Conservation (phyloP, 2,888 invertebrate species). For the Achlya flavicornis region DNA sequence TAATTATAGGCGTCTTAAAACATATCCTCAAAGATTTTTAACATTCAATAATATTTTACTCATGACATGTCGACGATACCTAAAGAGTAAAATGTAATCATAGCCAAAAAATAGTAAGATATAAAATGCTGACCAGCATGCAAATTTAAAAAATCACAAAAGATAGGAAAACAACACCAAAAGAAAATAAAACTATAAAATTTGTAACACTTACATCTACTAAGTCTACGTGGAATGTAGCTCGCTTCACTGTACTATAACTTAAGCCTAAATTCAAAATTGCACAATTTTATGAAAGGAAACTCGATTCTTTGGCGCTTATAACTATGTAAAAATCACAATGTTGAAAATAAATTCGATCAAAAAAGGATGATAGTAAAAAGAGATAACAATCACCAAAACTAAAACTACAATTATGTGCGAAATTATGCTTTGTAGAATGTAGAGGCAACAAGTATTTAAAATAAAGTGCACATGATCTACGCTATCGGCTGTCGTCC, state of each 20-base stretch:
- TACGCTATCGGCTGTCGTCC: conserved; percentile 37
- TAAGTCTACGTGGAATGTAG: conserved; percentile 54
- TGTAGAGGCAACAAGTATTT: conserved; percentile 21
- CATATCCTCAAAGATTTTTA: conserved; percentile 54
- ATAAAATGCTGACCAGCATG: conserved; percentile 63
- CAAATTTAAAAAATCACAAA: conserved; percentile 53
- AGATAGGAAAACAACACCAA: conserved; percentile 52
- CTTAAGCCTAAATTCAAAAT: conserved; percentile 64
- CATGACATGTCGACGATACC: conserved; percentile 13
- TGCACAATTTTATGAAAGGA: conserved; percentile 67
- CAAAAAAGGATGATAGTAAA: conserved; percentile 46
- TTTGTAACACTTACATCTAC: conserved; percentile 51
- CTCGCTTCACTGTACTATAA: conserved; percentile 49
- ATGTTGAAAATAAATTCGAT: conserved; percentile 66
- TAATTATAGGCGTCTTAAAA: conserved; percentile 33
- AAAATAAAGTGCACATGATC: conserved; percentile 38
- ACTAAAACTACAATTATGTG: conserved; percentile 50
- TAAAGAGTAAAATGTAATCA: conserved; percentile 28
- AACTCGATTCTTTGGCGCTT: conserved; percentile 78
- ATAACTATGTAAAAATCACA: conserved; percentile 69
- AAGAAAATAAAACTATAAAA: conserved; percentile 42
- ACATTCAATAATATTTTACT: conserved; percentile 13
- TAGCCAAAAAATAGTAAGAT: conserved; percentile 21
- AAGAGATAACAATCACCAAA: conserved; percentile 55
- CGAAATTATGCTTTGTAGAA: conserved; percentile 47